Evolutionary conservation across 2,797 vertebrate genomes (phyloP), one percentile per base, ranked within the genome.

Genomic region (Acipenser ruthenus): DNA sequence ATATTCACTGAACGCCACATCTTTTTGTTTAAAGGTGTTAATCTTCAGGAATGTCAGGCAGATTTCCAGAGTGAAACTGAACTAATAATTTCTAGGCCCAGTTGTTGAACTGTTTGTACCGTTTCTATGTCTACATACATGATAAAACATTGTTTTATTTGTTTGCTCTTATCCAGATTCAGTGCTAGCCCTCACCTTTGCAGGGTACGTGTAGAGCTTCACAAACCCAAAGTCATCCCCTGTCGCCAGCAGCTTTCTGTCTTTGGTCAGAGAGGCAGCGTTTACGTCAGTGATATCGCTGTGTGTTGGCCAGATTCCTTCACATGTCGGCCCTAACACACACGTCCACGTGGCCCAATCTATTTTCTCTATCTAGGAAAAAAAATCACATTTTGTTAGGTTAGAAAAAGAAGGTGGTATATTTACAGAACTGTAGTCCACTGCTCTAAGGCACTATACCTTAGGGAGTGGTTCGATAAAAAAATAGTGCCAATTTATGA

Each of bases 171-270:
- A 53, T 4, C 12, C 8, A 53, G 51, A 53, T 12, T 53, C 51
- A 53, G 51, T 53, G 51, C 6, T 53, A 12, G 51, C 6, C 7
- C 49, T 81, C 85, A 97, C 96, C 93, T 93, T 91, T 67, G 90
- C 92, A 0, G 96, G 96, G 71, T 93, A 97, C 49, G 87, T 88
- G 74, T 97, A 98, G n/a, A 98, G 92, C 72, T 98, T 98, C 56
- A 98, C 86, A 69, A 95, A 97, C 47, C 96, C 96, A 0, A 96
- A 96, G 68, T 96, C 95, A 8, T 98, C 96, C 62, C 95, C 96
- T 0, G 93, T 96, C 62, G 93, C 95, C 50, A 99, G 77, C 0
- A 97, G 86, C 5, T 87, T 88, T 6, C 74, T 66, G n/a, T 97
- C 96, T 86, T 89, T 93, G 51, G 90, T 95, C 65, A 96, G 94